Percentiles rank a stretch among this genome's conserved stretches.
phyloP scores from a whole-genome alignment of 1,140 invertebrate species.

The Phenacoccus solenopsis region DNA sequence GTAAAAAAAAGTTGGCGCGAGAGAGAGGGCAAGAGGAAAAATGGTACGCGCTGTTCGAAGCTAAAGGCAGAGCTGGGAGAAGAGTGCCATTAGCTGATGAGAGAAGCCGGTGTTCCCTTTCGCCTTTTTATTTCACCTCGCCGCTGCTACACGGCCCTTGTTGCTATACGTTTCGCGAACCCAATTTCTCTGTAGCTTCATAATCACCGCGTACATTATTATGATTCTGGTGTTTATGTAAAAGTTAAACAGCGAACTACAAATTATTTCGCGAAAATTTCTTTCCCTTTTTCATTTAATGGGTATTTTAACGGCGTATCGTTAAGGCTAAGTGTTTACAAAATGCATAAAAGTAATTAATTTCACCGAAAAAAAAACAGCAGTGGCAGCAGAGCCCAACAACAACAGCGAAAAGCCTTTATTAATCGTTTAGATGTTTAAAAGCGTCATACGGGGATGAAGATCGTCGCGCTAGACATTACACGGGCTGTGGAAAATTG shows the following conservation, averaged over 20 bases:
- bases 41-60: background rate
- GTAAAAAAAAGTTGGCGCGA: background rate
- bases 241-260: background rate
- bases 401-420: too few relatives aligned
- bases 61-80: background rate
- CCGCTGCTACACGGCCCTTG: too few relatives aligned
- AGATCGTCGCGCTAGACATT: too few relatives aligned
- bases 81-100: constrained; percentile 16
- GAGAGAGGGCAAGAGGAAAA: background rate
- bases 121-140: background rate
- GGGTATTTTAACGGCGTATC: background rate
- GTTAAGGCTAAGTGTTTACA: constrained; percentile 1
- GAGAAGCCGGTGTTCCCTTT: background rate
- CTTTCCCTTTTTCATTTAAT: background rate
- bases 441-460: too few relatives aligned
- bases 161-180: too few relatives aligned
- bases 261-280: constrained; percentile 3
- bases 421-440: too few relatives aligned
- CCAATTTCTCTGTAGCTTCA: background rate
- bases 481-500: too few relatives aligned
- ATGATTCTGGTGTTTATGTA: background rate
- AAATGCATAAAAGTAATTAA: constrained; percentile 3
- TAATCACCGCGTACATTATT: background rate
- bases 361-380: too few relatives aligned
- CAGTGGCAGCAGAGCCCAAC: too few relatives aligned